Percentiles rank a stretch among this genome's conserved stretches.
Evolutionary conservation across 2,113 vertebrate genomes (phyloP).

Genomic region (Sitta europaea): DNA sequence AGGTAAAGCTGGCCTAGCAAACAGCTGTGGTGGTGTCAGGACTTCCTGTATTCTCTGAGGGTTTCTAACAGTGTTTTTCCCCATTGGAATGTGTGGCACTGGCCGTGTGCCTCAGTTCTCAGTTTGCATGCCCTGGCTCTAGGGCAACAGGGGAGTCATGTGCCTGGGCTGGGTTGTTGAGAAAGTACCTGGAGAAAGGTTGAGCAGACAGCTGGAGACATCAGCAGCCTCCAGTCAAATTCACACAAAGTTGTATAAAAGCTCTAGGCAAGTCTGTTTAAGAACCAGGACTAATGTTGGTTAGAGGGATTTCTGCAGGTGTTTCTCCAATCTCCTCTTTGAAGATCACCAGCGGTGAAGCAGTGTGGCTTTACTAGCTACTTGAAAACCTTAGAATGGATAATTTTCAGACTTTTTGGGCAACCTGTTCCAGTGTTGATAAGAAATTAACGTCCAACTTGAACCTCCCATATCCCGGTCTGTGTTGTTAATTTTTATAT

Average conservation of each 20-base stretch:
- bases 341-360: neutral
- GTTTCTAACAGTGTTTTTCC: neutral
- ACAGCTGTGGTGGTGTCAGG: neutral
- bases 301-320: neutral
- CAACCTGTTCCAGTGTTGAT: neutral
- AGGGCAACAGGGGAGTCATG: neutral
- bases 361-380: neutral
- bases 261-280: neutral
- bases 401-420: neutral
- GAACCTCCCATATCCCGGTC: neutral
- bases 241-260: neutral
- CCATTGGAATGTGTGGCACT: neutral
- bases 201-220: neutral
- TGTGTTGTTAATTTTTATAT: neutral
- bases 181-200: neutral
- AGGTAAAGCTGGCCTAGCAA: neutral
- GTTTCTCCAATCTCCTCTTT: neutral
- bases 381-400: neutral
- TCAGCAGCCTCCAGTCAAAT: neutral
- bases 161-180: neutral
- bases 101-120: accelerated
- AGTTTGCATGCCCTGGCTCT: neutral
- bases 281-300: neutral
- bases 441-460: neutral
- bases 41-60: neutral